Conservation (phyloP, 1,140 invertebrate genomes). For the Idris sp. region DNA sequence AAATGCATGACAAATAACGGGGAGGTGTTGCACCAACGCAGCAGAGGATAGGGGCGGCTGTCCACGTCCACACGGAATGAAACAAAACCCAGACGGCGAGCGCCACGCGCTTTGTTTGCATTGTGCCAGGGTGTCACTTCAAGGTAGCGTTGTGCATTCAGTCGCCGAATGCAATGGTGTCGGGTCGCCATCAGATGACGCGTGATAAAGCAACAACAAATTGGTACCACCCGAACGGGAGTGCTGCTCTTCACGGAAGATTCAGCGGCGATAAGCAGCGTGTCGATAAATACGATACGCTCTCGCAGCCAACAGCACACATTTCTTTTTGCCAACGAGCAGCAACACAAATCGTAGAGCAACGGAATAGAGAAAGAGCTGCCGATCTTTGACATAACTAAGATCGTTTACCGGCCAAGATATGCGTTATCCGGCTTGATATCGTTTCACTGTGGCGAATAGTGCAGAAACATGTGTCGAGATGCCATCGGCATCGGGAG, state of each 20-base stretch:
- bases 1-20: slow-evolving; percentile 76
- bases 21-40: slow-evolving; percentile 63
- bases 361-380: slow-evolving; percentile 3
- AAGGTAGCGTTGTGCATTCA: slow-evolving; percentile 70
- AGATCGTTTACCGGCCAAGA: slow-evolving; percentile 31
- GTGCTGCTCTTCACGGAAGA: slow-evolving; percentile 71
- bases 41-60: slow-evolving; percentile 54
- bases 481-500: slow-evolving; percentile 19
- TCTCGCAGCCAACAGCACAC: slow-evolving; percentile 32
- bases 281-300: slow-evolving; percentile 72
- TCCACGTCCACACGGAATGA: slow-evolving; percentile 71
- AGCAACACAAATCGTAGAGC: slow-evolving; percentile 1
- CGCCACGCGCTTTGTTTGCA: slow-evolving; percentile 73
- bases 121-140: slow-evolving; percentile 74
- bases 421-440: slow-evolving; percentile 33
- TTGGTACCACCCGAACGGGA: slow-evolving; percentile 76
- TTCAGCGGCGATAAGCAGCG: slow-evolving; percentile 66
- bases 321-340: slow-evolving; percentile 11
- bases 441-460: slow-evolving; percentile 18
- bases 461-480: slow-evolving; percentile 35
- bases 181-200: slow-evolving; percentile 76
- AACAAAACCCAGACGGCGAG: slow-evolving; percentile 72
- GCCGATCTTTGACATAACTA: slow-evolving; percentile 38
- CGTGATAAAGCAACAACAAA: slow-evolving; percentile 76
- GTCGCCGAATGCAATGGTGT: slow-evolving; percentile 67